These are phyloP conservation scores for Lepisosteus oculatus DNA, from an alignment of 2,113 vertebrate species.

Conservation along the genomic window DNA sequence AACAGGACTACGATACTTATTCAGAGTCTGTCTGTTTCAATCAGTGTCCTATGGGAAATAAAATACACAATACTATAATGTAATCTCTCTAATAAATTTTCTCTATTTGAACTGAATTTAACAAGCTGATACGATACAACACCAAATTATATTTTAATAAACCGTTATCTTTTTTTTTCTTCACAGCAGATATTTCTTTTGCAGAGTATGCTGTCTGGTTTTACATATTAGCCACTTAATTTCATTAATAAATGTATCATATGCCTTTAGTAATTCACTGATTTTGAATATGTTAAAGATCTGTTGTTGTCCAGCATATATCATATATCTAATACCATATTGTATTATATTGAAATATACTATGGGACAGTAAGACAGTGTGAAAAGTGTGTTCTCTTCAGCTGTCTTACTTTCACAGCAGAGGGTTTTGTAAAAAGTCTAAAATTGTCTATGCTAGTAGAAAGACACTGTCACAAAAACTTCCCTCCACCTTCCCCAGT, in stretches of 20 bases:
- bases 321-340: not conserved
- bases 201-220: not conserved
- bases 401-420: not conserved
- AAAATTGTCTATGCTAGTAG: too few relatives aligned
- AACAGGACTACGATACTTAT: not conserved
- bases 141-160: slow-evolving; percentile 5
- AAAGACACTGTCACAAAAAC: too few relatives aligned
- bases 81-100: not conserved
- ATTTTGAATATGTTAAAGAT: not conserved
- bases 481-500: too few relatives aligned
- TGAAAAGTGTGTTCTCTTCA: not conserved
- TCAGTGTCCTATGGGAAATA: slow-evolving; percentile 4
- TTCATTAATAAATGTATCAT: not conserved
- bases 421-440: too few relatives aligned
- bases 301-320: not conserved
- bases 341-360: not conserved
- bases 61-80: slow-evolving; percentile 2
- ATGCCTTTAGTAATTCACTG: not conserved
- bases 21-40: not conserved
- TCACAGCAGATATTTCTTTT: slow-evolving; percentile 5
- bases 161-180: not conserved
- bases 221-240: not conserved
- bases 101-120: slow-evolving; percentile 11
- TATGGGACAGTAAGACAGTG: not conserved
- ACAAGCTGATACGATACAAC: slow-evolving; percentile 5